phyloP scores from a whole-genome alignment of 2,888 invertebrate species.

The Thera britannica region DNA sequence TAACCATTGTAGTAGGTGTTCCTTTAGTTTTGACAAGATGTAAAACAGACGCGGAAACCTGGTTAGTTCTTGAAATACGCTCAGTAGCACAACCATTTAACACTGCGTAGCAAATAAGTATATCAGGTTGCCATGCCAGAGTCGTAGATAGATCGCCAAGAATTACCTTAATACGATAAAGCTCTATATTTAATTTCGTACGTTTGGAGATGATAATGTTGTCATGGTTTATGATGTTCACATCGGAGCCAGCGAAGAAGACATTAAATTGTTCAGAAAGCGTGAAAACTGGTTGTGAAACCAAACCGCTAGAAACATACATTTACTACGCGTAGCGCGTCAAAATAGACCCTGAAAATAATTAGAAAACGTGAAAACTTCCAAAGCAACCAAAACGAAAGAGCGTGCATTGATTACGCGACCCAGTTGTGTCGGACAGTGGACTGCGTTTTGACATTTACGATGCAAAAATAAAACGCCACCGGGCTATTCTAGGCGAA shows the following conservation, averaged over 20 bases:
- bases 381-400: conserved; percentile 15
- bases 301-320: not conserved
- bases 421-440: conserved; percentile 36
- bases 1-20: conserved; percentile 3
- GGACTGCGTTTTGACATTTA: conserved; percentile 40
- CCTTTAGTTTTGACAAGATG: conserved; percentile 10
- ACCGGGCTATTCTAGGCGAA: conserved; percentile 31
- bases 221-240: no score
- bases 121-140: not conserved
- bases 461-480: conserved; percentile 40
- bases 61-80: conserved; percentile 17
- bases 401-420: conserved; percentile 31
- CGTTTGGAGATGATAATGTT: no score
- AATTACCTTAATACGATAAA: not conserved
- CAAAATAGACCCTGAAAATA: not conserved
- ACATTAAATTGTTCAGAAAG: no score
- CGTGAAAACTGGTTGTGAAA: not conserved
- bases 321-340: not conserved
- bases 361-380: conserved; percentile 1
- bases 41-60: conserved; percentile 28
- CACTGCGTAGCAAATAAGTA: not conserved
- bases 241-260: no score
- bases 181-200: not conserved
- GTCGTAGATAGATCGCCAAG: not conserved
- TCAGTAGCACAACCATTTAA: not conserved